Conservation (phyloP, 23 tunicate species). For the Halocynthia roretzi region DNA sequence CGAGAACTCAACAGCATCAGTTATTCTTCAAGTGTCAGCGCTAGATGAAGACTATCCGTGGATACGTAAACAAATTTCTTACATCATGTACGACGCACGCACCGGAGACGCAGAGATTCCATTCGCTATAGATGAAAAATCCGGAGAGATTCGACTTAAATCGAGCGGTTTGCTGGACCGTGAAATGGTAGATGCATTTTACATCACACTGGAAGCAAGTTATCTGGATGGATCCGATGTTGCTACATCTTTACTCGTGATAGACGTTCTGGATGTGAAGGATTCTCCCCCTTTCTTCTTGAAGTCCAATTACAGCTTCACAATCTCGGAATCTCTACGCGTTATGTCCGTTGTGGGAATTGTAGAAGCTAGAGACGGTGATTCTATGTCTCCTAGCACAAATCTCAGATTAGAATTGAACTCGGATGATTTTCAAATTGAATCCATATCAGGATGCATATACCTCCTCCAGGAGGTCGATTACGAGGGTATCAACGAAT, state of each 20-base stretch:
- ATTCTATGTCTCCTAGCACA: constrained; percentile 8
- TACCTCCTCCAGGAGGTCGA: not conserved
- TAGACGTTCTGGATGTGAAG: constrained; percentile 39
- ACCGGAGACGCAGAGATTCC: constrained; percentile 6
- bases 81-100: not conserved
- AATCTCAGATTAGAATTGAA: not conserved
- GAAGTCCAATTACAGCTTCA: constrained; percentile 2
- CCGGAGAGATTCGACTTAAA: constrained; percentile 26
- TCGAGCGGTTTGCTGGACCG: constrained; percentile 23
- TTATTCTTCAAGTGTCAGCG: constrained; percentile 25
- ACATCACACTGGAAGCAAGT: constrained; percentile 5
- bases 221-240: constrained; percentile 11
- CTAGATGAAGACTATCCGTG: constrained; percentile 23
- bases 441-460: not conserved
- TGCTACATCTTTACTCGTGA: not conserved
- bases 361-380: constrained; percentile 42
- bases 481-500: not conserved
- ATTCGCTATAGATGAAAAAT: constrained; percentile 19
- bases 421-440: constrained; percentile 2
- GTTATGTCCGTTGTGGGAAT: constrained; percentile 19
- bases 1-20: constrained; percentile 19
- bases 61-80: not conserved
- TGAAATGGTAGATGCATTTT: constrained; percentile 22
- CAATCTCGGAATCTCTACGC: constrained; percentile 16
- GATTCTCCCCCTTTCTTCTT: constrained; percentile 33